Conservation (phyloP, 2,113 vertebrate genomes). For the Capreolus pygargus region DNA sequence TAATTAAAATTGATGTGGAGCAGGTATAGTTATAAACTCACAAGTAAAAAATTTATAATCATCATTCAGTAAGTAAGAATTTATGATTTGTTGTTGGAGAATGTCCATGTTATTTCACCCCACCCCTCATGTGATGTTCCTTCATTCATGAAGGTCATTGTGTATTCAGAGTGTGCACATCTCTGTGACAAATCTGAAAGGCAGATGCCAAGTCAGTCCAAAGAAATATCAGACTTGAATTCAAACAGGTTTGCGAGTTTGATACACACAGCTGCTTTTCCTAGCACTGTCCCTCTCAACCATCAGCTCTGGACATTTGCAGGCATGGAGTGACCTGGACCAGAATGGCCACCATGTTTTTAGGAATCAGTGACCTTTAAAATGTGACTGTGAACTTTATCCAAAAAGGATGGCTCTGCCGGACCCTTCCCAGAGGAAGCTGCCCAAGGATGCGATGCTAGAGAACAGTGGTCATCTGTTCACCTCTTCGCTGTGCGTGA, state of each 20-base stretch:
- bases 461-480: no score
- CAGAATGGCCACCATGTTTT: not conserved
- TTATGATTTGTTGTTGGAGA: no score
- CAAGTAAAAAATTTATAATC: no score
- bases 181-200: not conserved
- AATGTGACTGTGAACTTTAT: not conserved
- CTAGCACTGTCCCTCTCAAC: not conserved
- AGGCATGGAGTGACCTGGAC: not conserved
- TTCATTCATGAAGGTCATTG: no score
- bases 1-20: no score
- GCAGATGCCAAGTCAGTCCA: not conserved
- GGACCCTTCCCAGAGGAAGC: not conserved
- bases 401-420: not conserved
- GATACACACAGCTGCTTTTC: not conserved
- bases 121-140: no score
- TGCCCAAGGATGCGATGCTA: not conserved
- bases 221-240: not conserved
- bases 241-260: not conserved
- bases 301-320: not conserved
- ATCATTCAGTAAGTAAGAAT: no score
- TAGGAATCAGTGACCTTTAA: not conserved
- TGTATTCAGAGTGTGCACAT: not conserved
- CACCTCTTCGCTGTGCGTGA: no score
- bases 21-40: no score
- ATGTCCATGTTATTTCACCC: no score